Conservation (phyloP, 2,113 vertebrate genomes). For the Semicossyphus pulcher region DNA sequence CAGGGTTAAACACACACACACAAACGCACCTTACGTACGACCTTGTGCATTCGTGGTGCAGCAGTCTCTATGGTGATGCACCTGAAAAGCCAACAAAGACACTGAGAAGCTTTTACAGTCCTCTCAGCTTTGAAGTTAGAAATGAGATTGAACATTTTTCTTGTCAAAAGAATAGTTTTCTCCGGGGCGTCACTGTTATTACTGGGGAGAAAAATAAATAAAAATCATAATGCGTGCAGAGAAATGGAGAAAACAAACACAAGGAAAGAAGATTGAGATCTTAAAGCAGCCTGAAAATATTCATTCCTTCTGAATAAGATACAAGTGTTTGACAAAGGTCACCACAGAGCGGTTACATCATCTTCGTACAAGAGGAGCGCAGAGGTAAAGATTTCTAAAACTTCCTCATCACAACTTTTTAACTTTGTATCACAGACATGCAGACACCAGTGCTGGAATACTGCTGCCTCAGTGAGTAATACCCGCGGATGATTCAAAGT, state of each 20-base stretch:
- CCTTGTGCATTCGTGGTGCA: conserved; percentile 45
- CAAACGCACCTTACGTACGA: conserved; percentile 1
- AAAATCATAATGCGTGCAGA: not conserved
- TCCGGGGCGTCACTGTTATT: not conserved
- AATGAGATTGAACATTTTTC: conserved; percentile 17
- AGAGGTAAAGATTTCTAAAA: not conserved
- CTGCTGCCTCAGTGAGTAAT: conserved; percentile 32
- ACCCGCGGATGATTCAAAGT: conserved; percentile 47
- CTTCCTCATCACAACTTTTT: not conserved
- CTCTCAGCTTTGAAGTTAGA: conserved; percentile 15
- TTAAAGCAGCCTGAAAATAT: not conserved
- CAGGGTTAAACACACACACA: not conserved
- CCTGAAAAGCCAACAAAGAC: conserved; percentile 48
- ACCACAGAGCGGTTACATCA: not conserved
- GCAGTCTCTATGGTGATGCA: conserved; percentile 67
- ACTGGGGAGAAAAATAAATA: not conserved
- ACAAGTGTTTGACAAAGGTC: not conserved
- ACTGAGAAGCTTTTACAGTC: conserved; percentile 26
- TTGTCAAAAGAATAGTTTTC: conserved; percentile 18
- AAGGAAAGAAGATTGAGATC: not conserved
- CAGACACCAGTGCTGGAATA: not conserved
- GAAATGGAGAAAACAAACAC: not conserved
- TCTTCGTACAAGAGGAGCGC: not conserved
- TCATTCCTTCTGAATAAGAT: not conserved
- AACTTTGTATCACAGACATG: not conserved